phyloP scores from a whole-genome alignment of 2,888 invertebrate genomes.

The Pherbina coryleti region DNA sequence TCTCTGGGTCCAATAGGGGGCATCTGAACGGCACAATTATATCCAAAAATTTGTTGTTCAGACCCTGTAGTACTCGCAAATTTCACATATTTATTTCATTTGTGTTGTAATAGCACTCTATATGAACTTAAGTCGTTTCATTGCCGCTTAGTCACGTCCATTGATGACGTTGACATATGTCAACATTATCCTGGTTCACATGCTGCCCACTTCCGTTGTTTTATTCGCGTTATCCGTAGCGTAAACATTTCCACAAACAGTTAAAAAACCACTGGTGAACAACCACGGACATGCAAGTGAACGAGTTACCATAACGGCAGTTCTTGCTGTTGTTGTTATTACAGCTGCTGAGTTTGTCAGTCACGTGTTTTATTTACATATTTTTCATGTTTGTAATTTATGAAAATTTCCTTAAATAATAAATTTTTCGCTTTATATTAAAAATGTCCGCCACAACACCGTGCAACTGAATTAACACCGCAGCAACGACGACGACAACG shows the following conservation, averaged over 20 bases:
- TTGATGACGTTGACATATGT: slow-evolving; percentile 22
- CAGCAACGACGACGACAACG: slow-evolving; percentile 10
- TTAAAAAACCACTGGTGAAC: slow-evolving; percentile 22
- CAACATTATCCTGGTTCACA: slow-evolving; percentile 16
- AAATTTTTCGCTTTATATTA: slow-evolving; percentile 34
- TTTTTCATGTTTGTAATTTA: slow-evolving; percentile 31
- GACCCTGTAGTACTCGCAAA: too few species aligned
- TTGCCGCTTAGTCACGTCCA: neutral
- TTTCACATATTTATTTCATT: too few species aligned
- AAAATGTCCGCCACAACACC: slow-evolving; percentile 7
- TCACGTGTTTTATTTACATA: slow-evolving; percentile 17
- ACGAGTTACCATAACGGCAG: neutral
- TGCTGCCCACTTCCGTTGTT: slow-evolving; percentile 7
- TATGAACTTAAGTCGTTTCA: slow-evolving; percentile 7
- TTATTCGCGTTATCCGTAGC: neutral
- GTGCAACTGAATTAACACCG: slow-evolving; percentile 36
- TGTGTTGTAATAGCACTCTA: too few species aligned
- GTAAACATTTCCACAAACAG: slow-evolving; percentile 31
- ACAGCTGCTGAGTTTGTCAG: neutral
- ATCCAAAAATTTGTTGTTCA: too few species aligned
- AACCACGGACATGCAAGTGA: slow-evolving; percentile 49
- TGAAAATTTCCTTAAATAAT: slow-evolving; percentile 35
- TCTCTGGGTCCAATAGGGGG: too few species aligned
- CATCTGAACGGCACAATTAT: too few species aligned
- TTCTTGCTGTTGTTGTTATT: slow-evolving; percentile 8